phyloP scores from a whole-genome alignment of 2,797 vertebrate genomes.

The Rhinatrema bivittatum region DNA sequence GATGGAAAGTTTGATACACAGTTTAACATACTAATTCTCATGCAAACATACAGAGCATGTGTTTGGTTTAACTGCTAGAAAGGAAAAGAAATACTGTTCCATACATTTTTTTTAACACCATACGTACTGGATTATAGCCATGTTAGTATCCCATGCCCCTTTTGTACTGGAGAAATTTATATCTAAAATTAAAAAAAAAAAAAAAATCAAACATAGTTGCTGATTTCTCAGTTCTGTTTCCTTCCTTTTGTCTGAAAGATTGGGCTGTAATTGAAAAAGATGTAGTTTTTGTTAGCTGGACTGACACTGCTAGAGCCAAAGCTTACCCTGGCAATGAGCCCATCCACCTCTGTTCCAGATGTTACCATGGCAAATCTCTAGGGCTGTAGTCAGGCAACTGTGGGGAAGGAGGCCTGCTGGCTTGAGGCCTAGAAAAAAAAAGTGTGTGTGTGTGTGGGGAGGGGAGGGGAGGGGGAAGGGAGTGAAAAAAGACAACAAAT shows the following conservation, averaged over 20 bases:
- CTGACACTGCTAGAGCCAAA: slow-evolving; percentile 59
- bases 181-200: no score
- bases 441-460: no score
- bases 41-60: no score
- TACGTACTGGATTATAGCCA: no score
- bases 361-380: slow-evolving; percentile 66
- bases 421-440: slow-evolving; percentile 36
- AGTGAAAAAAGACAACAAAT: slow-evolving; percentile 45
- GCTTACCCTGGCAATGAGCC: slow-evolving; percentile 60
- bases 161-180: no score
- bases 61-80: no score
- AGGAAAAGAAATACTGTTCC: no score
- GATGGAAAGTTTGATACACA: no score
- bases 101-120: no score
- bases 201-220: slow-evolving; percentile 17
- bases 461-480: no score
- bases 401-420: slow-evolving; percentile 51
- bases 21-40: no score
- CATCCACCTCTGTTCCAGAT: slow-evolving; percentile 78
- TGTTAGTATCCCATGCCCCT: no score
- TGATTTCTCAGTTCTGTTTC: slow-evolving; percentile 37
- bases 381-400: slow-evolving; percentile 65
- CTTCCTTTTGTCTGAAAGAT: slow-evolving; percentile 33
- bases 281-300: slow-evolving; percentile 69
- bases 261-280: slow-evolving; percentile 27